phyloP scores from a whole-genome alignment of 2,888 invertebrate species.

The Chydorus sphaericus region DNA sequence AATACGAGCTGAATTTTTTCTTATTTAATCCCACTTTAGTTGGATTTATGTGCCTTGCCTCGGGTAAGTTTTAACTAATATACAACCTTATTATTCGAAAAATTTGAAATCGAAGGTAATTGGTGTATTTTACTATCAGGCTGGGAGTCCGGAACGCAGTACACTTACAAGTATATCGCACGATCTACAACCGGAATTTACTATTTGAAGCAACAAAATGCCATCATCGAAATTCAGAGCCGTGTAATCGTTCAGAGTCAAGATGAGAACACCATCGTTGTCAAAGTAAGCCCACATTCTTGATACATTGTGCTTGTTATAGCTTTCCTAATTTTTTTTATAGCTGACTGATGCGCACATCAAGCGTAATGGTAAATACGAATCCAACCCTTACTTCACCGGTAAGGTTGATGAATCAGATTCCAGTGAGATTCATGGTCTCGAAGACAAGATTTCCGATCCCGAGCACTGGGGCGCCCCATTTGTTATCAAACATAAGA shows the following conservation, averaged over 20 bases:
- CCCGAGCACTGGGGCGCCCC: neutral
- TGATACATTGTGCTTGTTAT: neutral
- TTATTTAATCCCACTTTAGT: too few species aligned
- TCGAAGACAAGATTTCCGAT: neutral
- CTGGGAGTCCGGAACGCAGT: slow-evolving; percentile 2
- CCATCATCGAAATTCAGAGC: slow-evolving; percentile 26
- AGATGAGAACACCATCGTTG: slow-evolving; percentile 11
- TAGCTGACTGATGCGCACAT: neutral
- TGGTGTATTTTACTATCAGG: neutral
- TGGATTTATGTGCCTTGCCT: neutral
- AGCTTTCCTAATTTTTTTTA: neutral
- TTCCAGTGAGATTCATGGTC: neutral
- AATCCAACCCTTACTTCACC: neutral
- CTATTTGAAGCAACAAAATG: slow-evolving; percentile 24
- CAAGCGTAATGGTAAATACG: neutral
- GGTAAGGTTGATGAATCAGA: neutral
- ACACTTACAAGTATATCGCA: neutral
- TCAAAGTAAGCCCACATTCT: slow-evolving; percentile 15
- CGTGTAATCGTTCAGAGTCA: slow-evolving; percentile 17
- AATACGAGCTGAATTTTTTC: too few species aligned
- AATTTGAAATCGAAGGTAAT: neutral
- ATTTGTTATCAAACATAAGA: neutral
- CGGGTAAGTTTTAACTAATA: neutral
- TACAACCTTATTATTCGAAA: neutral
- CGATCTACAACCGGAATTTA: slow-evolving; percentile 24